A percentile compares a stretch with the other conserved stretches of the same genome.
phyloP scores from a whole-genome alignment of 53 echinoderm and acorn worm species.

The Astropecten irregularis region DNA sequence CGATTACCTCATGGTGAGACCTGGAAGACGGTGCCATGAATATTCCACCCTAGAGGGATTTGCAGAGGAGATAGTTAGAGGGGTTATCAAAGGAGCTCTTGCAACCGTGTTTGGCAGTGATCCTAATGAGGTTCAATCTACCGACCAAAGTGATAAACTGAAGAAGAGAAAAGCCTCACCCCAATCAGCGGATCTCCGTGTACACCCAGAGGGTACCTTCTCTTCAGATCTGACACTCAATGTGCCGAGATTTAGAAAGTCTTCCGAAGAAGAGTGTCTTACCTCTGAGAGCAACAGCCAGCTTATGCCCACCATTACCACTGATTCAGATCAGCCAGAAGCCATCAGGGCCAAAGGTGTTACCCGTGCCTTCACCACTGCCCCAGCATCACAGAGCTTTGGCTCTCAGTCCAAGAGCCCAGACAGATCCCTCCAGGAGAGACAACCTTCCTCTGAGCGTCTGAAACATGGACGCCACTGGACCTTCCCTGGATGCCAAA shows the following conservation, averaged over 20 bases:
- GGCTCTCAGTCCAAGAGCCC: not conserved
- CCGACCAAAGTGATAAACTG: not conserved
- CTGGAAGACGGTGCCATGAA: not conserved
- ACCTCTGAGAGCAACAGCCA: conserved; percentile 33
- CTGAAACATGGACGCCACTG: conserved; percentile 27
- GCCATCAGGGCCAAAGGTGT: not conserved
- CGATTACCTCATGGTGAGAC: conserved; percentile 19
- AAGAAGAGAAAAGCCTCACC: not conserved
- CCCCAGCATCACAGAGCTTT: conserved; percentile 5
- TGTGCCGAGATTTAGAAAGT: conserved; percentile 1
- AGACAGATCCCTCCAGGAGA: not conserved
- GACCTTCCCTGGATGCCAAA: conserved; percentile 44
- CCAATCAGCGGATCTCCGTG: not conserved
- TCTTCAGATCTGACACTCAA: not conserved
- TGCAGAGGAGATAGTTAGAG: conserved; percentile 46
- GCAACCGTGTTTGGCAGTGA: conserved; percentile 2
- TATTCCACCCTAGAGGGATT: conserved; percentile 36
- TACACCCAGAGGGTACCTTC: not conserved
- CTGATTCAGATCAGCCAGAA: not conserved
- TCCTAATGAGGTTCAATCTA: not conserved
- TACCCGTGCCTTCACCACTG: not conserved
- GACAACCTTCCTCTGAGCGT: not conserved
- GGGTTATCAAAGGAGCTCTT: conserved; percentile 39
- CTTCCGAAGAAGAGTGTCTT: conserved; percentile 11
- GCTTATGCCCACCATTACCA: conserved; percentile 19